Conservation (phyloP, 2,888 invertebrate species). For the Arctia plantaginis region DNA sequence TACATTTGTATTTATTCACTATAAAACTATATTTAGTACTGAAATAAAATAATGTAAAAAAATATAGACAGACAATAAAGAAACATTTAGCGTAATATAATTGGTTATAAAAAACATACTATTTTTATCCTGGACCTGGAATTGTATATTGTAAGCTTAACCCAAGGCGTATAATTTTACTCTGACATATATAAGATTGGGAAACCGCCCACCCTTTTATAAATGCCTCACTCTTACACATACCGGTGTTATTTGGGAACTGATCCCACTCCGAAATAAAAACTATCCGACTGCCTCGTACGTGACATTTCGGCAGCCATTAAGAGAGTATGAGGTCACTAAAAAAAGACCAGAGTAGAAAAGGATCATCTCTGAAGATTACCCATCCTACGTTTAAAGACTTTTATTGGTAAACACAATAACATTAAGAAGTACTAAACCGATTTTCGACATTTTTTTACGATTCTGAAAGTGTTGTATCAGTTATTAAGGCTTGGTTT, state of each 20-base stretch:
- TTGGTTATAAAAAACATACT: neutral
- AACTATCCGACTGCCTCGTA: slow-evolving; percentile 6
- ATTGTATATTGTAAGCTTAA: neutral
- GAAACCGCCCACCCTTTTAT: neutral
- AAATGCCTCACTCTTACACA: neutral
- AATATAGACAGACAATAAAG: too few relatives aligned
- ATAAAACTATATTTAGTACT: too few relatives aligned
- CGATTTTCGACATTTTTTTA: neutral
- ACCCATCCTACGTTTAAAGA: neutral
- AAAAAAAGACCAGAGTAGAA: neutral
- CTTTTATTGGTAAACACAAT: neutral
- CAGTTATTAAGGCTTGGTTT: too few relatives aligned
- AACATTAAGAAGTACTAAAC: neutral
- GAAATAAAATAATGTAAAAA: too few relatives aligned
- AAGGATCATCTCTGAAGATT: neutral
- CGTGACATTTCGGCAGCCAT: slow-evolving; percentile 11
- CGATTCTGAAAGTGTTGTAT: neutral
- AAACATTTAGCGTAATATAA: neutral
- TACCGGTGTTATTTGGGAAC: neutral
- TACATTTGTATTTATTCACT: neutral
- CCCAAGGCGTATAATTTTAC: neutral
- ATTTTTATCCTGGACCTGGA: neutral
- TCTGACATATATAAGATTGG: neutral
- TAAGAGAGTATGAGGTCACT: neutral
- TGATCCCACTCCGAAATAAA: slow-evolving; percentile 10